Percentiles rank a stretch among this genome's conserved stretches.
Evolutionary conservation across 2,113 vertebrate genomes (phyloP).

Genomic region (Platycercus adscitus): DNA sequence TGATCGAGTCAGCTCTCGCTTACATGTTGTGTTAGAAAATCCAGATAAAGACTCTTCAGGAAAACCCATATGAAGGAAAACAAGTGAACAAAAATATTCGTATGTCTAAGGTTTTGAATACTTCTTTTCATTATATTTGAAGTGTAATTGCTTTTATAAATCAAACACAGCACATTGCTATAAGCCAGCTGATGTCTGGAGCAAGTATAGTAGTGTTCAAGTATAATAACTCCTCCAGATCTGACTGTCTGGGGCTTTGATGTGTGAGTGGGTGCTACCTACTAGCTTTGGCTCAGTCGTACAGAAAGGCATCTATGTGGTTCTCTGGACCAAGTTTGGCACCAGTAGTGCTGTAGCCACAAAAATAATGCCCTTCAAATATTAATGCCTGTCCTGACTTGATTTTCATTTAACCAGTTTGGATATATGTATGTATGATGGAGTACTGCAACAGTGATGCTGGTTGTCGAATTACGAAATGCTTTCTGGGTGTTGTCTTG

Average conservation of each 20-base stretch:
- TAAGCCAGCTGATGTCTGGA: not conserved
- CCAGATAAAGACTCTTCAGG: not conserved
- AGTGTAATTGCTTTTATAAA: not conserved
- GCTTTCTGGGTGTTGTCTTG: not conserved
- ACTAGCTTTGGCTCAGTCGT: not conserved
- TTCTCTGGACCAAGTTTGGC: not conserved
- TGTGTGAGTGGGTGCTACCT: rapidly evolving
- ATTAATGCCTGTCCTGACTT: not conserved
- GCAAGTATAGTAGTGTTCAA: not conserved
- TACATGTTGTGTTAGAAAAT: not conserved
- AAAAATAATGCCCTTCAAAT: not conserved
- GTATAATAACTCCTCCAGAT: not conserved
- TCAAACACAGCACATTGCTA: not conserved
- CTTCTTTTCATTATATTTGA: not conserved
- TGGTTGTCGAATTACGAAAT: not conserved
- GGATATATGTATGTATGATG: not conserved
- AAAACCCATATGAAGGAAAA: not conserved
- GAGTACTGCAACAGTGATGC: not conserved
- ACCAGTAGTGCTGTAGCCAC: not conserved
- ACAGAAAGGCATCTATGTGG: not conserved
- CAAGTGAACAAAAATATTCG: not conserved
- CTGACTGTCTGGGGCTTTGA: not conserved
- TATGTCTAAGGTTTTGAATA: not conserved
- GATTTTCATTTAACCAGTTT: not conserved
- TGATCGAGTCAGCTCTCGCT: not conserved